phyloP scores from a whole-genome alignment of 2,113 vertebrate species.

The Cyprichromis sp. region DNA sequence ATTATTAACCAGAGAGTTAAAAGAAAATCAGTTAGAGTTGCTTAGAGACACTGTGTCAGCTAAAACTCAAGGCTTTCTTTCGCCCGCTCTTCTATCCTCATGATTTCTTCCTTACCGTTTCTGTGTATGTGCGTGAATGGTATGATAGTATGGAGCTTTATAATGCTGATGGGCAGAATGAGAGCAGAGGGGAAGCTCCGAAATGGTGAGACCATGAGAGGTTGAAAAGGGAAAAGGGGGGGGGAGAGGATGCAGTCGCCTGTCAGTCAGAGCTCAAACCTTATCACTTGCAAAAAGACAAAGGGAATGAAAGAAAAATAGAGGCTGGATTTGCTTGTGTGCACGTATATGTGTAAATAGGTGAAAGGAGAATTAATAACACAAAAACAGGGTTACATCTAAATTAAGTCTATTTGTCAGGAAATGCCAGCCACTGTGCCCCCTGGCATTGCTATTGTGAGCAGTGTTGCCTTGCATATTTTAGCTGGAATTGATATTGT shows the following conservation, averaged over 20 bases:
- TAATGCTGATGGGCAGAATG: constrained; percentile 69
- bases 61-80: constrained; percentile 27
- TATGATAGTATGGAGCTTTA: constrained; percentile 38
- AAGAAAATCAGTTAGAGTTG: constrained; percentile 36
- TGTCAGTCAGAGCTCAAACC: constrained; percentile 36
- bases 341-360: background rate
- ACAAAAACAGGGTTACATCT: constrained; percentile 13
- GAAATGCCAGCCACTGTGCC: constrained; percentile 29
- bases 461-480: constrained; percentile 10
- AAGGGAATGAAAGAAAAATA: background rate
- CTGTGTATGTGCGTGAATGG: background rate
- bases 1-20: background rate
- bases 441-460: constrained; percentile 14
- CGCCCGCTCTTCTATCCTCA: background rate
- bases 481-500: constrained; percentile 34
- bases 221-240: background rate
- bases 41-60: constrained; percentile 36
- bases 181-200: constrained; percentile 46
- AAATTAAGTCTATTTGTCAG: constrained; percentile 50
- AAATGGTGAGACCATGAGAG: constrained; percentile 36
- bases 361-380: constrained; percentile 30
- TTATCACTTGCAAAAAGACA: constrained; percentile 32
- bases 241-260: constrained; percentile 3
- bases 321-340: background rate
- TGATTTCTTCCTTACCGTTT: background rate